Conservation (phyloP, 2,888 invertebrate genomes). For the Pyrrhosoma nymphula region DNA sequence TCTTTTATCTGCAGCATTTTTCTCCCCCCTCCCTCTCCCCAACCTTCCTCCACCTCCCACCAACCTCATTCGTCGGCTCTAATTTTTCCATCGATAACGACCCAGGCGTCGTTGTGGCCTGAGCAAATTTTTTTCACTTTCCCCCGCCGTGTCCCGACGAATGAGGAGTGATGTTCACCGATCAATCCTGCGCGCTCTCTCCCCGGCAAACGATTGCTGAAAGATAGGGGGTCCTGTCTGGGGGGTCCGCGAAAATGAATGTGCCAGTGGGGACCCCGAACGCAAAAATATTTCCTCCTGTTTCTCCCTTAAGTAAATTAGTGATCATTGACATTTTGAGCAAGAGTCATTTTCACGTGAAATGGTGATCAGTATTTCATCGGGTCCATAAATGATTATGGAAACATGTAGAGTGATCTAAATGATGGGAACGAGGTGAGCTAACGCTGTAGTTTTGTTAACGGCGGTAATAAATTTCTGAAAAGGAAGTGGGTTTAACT, state of each 20-base stretch:
- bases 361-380: background rate
- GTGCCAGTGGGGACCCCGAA: background rate
- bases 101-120: background rate
- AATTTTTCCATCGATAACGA: slow-evolving; percentile 53
- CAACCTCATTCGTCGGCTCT: background rate
- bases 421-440: background rate
- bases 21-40: background rate
- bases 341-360: background rate
- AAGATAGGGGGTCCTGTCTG: background rate
- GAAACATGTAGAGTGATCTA: background rate
- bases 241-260: background rate
- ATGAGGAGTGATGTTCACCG: slow-evolving; percentile 19
- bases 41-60: background rate
- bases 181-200: background rate
- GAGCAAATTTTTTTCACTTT: background rate
- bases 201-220: background rate
- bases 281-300: background rate
- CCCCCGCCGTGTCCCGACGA: background rate
- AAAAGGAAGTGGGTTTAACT: no score
- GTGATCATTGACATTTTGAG: background rate
- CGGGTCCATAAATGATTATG: background rate
- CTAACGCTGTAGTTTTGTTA: no score
- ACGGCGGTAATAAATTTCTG: no score
- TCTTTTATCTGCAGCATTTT: slow-evolving; percentile 57
- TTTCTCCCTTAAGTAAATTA: background rate